Evolutionary conservation across 2,113 vertebrate species (phyloP).

Genomic region (Melanotaenia duboulayi): DNA sequence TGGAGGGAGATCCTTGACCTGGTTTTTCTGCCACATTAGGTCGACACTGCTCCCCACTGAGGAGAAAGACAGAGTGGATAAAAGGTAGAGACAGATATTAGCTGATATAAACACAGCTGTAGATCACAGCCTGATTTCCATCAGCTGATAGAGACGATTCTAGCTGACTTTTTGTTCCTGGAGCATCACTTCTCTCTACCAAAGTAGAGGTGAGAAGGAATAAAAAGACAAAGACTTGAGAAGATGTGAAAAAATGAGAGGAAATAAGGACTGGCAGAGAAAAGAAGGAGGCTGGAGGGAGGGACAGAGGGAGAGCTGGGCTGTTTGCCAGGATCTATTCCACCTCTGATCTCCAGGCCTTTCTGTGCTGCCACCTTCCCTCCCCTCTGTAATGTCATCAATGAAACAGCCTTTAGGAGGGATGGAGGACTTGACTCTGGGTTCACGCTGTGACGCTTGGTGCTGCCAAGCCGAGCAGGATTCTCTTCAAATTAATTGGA

Average conservation of each 20-base stretch:
- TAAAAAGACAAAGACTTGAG: conserved; percentile 18
- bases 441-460: conserved; percentile 68
- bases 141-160: no score
- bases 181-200: conserved; percentile 53
- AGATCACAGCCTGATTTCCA: conserved; percentile 27
- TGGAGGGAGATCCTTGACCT: conserved; percentile 61
- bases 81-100: conserved; percentile 4
- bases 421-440: conserved; percentile 72
- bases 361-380: conserved; percentile 65
- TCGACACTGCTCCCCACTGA: conserved; percentile 36
- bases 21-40: conserved; percentile 74
- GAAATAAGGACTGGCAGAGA: conserved; percentile 1
- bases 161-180: conserved; percentile 26
- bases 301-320: conserved; percentile 44
- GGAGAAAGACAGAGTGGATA: conserved; percentile 5
- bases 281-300: conserved; percentile 9
- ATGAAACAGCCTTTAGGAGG: conserved; percentile 72
- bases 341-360: conserved; percentile 71
- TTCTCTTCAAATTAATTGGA: conserved; percentile 71
- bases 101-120: conserved; percentile 23
- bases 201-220: neutral
- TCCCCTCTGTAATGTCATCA: conserved; percentile 73
- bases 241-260: conserved; percentile 21
- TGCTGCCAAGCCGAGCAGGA: conserved; percentile 62
- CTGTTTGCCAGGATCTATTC: conserved; percentile 66